Conservation (phyloP, 2,113 vertebrate genomes). For the Mohoua ochrocephala region DNA sequence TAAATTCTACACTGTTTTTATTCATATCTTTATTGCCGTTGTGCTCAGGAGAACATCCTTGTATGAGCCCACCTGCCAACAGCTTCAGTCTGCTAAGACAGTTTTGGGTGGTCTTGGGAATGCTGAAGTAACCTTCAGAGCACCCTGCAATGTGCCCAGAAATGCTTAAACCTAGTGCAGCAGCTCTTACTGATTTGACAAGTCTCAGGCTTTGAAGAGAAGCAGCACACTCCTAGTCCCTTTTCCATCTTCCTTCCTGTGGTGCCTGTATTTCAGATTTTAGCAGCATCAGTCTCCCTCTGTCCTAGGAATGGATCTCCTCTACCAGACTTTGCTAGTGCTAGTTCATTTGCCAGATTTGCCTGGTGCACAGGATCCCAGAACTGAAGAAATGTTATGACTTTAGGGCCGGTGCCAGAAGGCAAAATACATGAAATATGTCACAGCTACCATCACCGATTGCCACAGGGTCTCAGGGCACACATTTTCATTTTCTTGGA, state of each 20-base stretch:
- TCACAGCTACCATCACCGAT: accelerated
- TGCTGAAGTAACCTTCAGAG: neutral
- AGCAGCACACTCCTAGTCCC: neutral
- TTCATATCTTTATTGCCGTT: neutral
- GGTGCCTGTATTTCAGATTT: neutral
- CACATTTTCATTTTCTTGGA: neutral
- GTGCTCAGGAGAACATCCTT: neutral
- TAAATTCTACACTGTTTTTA: neutral
- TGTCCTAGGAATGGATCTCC: neutral
- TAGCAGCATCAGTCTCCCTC: neutral
- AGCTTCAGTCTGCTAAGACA: neutral
- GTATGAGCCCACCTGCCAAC: neutral
- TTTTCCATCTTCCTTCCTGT: neutral
- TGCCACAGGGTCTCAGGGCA: neutral
- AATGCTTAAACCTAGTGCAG: neutral
- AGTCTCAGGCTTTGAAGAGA: neutral
- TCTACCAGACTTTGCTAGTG: neutral
- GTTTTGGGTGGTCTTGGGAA: neutral
- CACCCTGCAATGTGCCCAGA: neutral
- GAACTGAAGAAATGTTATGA: neutral
- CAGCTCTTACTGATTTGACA: neutral
- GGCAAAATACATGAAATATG: neutral
- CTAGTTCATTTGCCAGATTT: neutral
- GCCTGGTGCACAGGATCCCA: neutral
- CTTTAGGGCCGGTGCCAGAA: neutral